phyloP scores from a whole-genome alignment of 2,113 vertebrate species.

The Melanerpes aurifrons region DNA sequence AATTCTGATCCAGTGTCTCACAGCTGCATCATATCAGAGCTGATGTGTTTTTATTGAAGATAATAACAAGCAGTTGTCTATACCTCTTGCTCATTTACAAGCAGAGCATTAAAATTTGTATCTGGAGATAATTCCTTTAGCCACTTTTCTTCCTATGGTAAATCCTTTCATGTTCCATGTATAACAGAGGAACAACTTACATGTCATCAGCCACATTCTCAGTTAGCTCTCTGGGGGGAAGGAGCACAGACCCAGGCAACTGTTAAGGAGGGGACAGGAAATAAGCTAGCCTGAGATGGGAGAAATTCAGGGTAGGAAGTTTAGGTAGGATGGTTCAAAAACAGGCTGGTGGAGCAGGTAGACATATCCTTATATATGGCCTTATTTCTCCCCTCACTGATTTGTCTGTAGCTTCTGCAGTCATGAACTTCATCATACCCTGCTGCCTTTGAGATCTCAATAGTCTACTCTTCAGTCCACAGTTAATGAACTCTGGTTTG shows the following conservation, averaged over 20 bases:
- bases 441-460: not conserved
- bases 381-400: not conserved
- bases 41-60: not conserved
- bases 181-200: not conserved
- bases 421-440: not conserved
- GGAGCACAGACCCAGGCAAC: not conserved
- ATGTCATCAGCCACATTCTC: not conserved
- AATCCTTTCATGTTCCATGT: not conserved
- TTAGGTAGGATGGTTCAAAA: not conserved
- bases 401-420: not conserved
- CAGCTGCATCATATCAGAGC: not conserved
- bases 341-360: not conserved
- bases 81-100: not conserved
- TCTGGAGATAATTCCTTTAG: not conserved
- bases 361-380: not conserved
- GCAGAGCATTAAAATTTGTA: not conserved
- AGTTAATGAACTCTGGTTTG: not conserved
- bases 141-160: not conserved
- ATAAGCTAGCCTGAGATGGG: not conserved
- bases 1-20: not conserved
- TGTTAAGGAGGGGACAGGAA: not conserved
- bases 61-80: not conserved
- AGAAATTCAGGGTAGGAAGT: not conserved
- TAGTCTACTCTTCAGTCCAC: not conserved
- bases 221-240: not conserved